Conservation (phyloP, 2,888 invertebrate genomes). For the Toxonevra muliebris region DNA sequence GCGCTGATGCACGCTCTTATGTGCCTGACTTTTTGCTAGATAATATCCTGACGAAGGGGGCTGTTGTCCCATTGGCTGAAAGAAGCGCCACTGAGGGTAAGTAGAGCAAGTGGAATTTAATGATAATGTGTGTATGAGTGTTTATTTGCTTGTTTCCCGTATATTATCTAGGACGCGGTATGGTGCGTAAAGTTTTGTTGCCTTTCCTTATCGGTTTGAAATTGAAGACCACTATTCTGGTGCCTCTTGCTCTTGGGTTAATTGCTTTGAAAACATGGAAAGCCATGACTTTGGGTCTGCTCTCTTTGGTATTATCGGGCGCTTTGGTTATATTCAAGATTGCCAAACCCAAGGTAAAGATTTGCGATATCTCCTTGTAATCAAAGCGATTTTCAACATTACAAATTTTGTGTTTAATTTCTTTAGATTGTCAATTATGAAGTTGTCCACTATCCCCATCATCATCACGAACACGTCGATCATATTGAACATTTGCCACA, state of each 20-base stretch:
- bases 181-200: slow-evolving; percentile 84
- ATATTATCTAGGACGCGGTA: slow-evolving; percentile 81
- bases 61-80: slow-evolving; percentile 76
- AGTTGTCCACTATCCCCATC: slow-evolving; percentile 83
- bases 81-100: slow-evolving; percentile 62
- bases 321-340: slow-evolving; percentile 88
- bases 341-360: slow-evolving; percentile 79
- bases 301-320: slow-evolving; percentile 84
- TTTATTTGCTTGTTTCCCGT: slow-evolving; percentile 49
- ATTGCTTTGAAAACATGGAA: slow-evolving; percentile 92
- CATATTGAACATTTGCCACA: slow-evolving; percentile 65
- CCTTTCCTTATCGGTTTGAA: slow-evolving; percentile 87
- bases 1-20: slow-evolving; percentile 59
- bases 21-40: slow-evolving; percentile 58
- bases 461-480: slow-evolving; percentile 66
- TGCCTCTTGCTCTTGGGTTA: slow-evolving; percentile 81
- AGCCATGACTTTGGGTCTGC: slow-evolving; percentile 83
- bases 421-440: slow-evolving; percentile 79
- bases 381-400: too few relatives aligned
- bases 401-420: background rate
- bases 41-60: slow-evolving; percentile 70
- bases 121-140: background rate
- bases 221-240: slow-evolving; percentile 85
- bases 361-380: background rate
- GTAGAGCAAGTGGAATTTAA: background rate